Conservation (phyloP, 1,140 invertebrate species). For the Adelges cooleyi region DNA sequence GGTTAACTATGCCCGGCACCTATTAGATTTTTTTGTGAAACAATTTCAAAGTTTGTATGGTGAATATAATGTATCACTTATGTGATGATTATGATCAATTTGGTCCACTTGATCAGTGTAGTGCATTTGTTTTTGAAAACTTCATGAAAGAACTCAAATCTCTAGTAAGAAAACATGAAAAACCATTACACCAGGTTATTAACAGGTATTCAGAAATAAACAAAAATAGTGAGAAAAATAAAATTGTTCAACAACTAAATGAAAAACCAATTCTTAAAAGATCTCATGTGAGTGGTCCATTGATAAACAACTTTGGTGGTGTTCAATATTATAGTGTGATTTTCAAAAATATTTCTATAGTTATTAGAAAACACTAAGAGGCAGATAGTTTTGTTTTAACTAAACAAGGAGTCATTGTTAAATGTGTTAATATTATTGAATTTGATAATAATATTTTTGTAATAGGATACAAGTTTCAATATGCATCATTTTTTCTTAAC, state of each 20-base stretch:
- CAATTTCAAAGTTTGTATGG: too few relatives aligned
- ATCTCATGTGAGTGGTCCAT: too few relatives aligned
- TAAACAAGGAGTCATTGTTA: not conserved
- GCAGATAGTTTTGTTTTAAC: not conserved
- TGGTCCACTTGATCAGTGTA: not conserved
- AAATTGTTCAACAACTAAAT: not conserved
- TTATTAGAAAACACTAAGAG: not conserved
- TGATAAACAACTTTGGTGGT: not conserved
- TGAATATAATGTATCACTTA: too few relatives aligned
- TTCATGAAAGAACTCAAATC: not conserved
- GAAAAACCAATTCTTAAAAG: too few relatives aligned
- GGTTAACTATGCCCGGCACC: too few relatives aligned
- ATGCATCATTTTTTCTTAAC: not conserved
- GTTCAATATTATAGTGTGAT: not conserved
- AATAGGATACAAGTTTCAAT: not conserved
- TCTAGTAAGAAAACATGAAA: not conserved
- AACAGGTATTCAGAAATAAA: not conserved
- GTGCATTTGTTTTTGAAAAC: constrained; percentile 10
- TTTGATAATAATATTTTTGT: not conserved
- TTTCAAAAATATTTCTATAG: not conserved
- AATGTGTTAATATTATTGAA: not conserved
- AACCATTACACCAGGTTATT: too few relatives aligned
- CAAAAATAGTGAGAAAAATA: too few relatives aligned
- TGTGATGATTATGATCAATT: constrained; percentile 1
- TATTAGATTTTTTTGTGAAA: too few relatives aligned